Conservation (phyloP, 2,888 invertebrate species). For the Agonopterix alstromeriana region DNA sequence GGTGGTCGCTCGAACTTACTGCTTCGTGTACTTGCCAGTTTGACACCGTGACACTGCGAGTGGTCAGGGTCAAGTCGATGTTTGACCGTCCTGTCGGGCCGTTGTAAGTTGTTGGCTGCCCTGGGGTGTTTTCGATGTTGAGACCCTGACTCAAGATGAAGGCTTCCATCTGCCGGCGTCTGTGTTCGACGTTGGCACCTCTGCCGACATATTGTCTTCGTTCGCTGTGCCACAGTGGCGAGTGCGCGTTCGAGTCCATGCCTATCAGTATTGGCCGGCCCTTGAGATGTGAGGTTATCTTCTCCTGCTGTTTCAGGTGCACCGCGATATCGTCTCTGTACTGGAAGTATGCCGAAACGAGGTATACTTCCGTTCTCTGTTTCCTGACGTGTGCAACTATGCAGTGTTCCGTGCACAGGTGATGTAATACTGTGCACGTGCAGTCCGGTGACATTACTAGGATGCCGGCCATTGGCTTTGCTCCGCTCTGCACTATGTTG, state of each 20-base stretch:
- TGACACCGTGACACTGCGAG: neutral
- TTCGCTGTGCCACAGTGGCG: constrained; percentile 16
- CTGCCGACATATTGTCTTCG: constrained; percentile 9
- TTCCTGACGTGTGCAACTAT: neutral
- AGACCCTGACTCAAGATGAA: constrained; percentile 11
- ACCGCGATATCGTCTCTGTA: neutral
- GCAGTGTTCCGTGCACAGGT: neutral
- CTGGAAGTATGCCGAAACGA: neutral
- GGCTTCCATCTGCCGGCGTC: constrained; percentile 9
- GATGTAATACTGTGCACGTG: neutral
- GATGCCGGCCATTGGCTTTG: neutral
- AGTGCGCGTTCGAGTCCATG: constrained; percentile 5
- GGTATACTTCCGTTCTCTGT: neutral
- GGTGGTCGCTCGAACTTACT: constrained; percentile 16
- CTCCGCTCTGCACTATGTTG: neutral
- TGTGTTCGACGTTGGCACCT: constrained; percentile 7
- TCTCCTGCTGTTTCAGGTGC: neutral
- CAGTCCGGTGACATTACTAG: neutral
- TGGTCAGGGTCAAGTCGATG: constrained; percentile 17
- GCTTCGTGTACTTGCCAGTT: constrained; percentile 15
- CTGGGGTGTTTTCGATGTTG: constrained; percentile 6
- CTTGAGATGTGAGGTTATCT: neutral
- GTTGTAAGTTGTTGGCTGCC: constrained; percentile 12
- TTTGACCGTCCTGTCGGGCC: constrained; percentile 15
- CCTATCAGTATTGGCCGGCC: neutral